Base-by-base conservation (phyloP, 1,140 invertebrate species). In the Drosophila sucinea region DNA sequence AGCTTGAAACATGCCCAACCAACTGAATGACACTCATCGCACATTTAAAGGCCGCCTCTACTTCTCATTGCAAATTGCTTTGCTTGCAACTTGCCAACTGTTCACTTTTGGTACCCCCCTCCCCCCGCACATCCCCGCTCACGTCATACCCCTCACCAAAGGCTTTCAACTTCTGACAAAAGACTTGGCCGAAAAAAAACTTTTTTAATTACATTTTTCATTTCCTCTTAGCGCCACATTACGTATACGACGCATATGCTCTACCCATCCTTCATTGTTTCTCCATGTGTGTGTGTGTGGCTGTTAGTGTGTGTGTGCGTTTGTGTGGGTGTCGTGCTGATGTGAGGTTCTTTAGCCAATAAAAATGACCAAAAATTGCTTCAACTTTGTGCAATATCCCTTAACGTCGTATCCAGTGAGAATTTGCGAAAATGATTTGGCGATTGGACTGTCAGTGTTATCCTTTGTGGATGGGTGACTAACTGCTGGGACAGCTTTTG, bases 131-230 rank as follows among this genome's bases (percentile, higher is more conserved):
- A 11, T 30, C 8, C 17, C n/a, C 32, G 35, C 17, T 0, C 2
- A 6, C 1, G 17, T 8, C 1, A n/a, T 51, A 7, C 8, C 25
- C 32, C 25, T 38, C 29, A 30, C 27, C 2, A 41, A 25, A 10
- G 11, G 40, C 65, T 54, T 55, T 60, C 33, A 63, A 61, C 72
- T 71, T 57, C 60, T 71, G 74, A 82, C 72, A 77, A 85, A 65
- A 84, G 73, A 73, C 74, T 80, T 82, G 63, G 73, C 29, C 73
- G 66, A 79, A 84, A 75, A 81, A 51, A 86, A 86, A 86, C 79
- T 86, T 86, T 86, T 87, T 86, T 86, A 86, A 86, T 86, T 86
- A 86, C 84, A 89, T 83, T 86, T 86, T 86, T 86, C 83, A 87
- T 87, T 89, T 87, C 84, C 83, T 86, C 68, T 51, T 44, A 44